phyloP scores from a whole-genome alignment of 2,797 vertebrate genomes.

The Leptoclinus maculatus region DNA sequence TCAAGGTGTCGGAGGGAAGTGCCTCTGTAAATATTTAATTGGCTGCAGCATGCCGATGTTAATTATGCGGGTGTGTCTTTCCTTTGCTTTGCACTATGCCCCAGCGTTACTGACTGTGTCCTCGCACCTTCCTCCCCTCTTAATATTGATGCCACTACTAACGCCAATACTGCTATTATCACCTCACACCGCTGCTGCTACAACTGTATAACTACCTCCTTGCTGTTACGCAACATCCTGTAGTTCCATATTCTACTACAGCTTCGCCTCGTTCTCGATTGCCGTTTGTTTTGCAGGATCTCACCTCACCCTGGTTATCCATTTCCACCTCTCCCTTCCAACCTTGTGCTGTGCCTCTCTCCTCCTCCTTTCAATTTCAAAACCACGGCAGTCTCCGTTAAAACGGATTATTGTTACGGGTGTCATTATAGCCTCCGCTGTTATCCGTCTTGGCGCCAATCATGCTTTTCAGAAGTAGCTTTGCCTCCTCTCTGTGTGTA shows the following conservation, averaged over 20 bases:
- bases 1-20: slow-evolving; percentile 79
- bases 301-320: slow-evolving; percentile 43
- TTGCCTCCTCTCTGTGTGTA: slow-evolving; percentile 65
- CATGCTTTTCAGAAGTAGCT: slow-evolving; percentile 70
- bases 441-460: slow-evolving; percentile 69
- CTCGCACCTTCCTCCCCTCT: slow-evolving; percentile 7
- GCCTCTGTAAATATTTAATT: slow-evolving; percentile 88
- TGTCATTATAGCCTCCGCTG: slow-evolving; percentile 67
- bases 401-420: slow-evolving; percentile 73
- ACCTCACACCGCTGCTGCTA: neutral
- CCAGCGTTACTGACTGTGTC: slow-evolving; percentile 24
- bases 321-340: slow-evolving; percentile 40
- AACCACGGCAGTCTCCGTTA: slow-evolving; percentile 47
- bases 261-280: slow-evolving; percentile 25
- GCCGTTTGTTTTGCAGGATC: slow-evolving; percentile 28
- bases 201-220: neutral
- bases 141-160: slow-evolving; percentile 2
- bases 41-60: slow-evolving; percentile 81
- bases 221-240: slow-evolving; percentile 12
- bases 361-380: slow-evolving; percentile 63
- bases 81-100: slow-evolving; percentile 46
- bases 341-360: slow-evolving; percentile 30
- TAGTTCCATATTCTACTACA: slow-evolving; percentile 36
- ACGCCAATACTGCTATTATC: neutral
- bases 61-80: slow-evolving; percentile 80